These are phyloP conservation scores for Otolemur crassicaudatus DNA, from an alignment of 2,797 vertebrate species.

Conservation along the genomic window DNA sequence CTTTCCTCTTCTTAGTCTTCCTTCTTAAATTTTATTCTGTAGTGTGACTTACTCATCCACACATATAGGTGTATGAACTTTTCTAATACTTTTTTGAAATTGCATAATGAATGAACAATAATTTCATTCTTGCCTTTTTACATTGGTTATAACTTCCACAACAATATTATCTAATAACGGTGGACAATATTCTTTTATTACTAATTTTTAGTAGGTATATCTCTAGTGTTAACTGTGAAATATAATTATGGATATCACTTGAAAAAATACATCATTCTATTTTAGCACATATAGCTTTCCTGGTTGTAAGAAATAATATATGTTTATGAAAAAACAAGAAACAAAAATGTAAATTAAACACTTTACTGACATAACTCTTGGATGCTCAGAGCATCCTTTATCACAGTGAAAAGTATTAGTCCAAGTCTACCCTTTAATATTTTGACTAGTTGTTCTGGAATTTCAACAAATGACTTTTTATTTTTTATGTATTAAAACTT, in stretches of 20 bases:
- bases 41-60: not conserved
- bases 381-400: not conserved
- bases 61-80: not conserved
- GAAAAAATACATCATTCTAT: not conserved
- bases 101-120: not conserved
- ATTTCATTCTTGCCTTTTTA: not conserved
- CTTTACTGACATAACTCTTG: not conserved
- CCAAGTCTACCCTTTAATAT: not conserved
- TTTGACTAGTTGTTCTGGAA: not conserved
- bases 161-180: not conserved
- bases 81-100: not conserved
- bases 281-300: not conserved
- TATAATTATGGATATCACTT: not conserved
- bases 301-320: not conserved
- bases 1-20: not conserved
- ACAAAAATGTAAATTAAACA: not conserved
- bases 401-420: not conserved
- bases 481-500: not conserved
- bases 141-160: not conserved
- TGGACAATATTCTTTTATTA: not conserved
- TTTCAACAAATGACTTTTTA: not conserved
- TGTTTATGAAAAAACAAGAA: not conserved
- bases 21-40: not conserved
- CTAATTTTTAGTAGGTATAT: not conserved
- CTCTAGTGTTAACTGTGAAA: not conserved